phyloP scores from a whole-genome alignment of 2,888 invertebrate species.

The Chironomus tentans region DNA sequence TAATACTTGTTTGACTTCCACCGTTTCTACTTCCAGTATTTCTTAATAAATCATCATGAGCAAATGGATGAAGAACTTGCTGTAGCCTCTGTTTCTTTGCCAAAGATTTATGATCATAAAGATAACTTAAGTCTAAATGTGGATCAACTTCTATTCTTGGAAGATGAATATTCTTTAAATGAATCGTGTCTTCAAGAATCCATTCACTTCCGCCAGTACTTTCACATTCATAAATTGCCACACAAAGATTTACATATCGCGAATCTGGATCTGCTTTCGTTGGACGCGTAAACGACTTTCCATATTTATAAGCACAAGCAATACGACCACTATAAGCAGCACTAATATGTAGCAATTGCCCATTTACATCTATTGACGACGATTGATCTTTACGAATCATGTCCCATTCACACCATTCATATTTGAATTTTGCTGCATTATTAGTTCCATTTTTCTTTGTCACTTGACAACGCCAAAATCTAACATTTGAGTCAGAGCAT shows the following conservation, averaged over 20 bases:
- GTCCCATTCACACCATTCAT: conserved; percentile 82
- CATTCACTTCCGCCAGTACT: conserved; percentile 93
- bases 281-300: conserved; percentile 76
- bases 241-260: conserved; percentile 80
- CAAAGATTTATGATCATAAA: conserved; percentile 68
- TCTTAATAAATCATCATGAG: conserved; percentile 60
- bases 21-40: conserved; percentile 31
- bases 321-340: conserved; percentile 97
- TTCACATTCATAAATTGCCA: conserved; percentile 98
- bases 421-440: conserved; percentile 41
- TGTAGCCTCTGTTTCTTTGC: conserved; percentile 75
- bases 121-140: conserved; percentile 71
- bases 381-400: conserved; percentile 67
- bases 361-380: conserved; percentile 62
- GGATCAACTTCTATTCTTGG: conserved; percentile 73
- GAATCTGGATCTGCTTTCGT: conserved; percentile 67
- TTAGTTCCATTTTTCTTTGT: conserved; percentile 32
- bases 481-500: conserved; percentile 80
- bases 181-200: conserved; percentile 92
- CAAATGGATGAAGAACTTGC: conserved; percentile 71
- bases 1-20: conserved; percentile 10
- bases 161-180: conserved; percentile 82
- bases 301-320: conserved; percentile 94
- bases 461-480: conserved; percentile 78
- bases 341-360: conserved; percentile 83